Base-by-base conservation (phyloP, 37 sponge, comb jelly and placozoan genomes). In the Geodia barretti region DNA sequence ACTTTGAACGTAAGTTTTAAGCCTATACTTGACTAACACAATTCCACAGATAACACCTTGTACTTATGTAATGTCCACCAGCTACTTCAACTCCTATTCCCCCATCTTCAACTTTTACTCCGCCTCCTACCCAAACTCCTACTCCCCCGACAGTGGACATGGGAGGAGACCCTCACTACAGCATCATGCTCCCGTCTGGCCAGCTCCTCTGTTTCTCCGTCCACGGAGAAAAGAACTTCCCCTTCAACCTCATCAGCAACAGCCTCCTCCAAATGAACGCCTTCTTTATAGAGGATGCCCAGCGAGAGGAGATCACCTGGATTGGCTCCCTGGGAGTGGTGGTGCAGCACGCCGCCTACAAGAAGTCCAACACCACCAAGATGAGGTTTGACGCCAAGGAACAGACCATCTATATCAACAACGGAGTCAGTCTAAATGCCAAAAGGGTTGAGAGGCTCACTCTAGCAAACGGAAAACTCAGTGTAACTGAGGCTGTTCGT, bases 211-310 rank as follows among this genome's bases (percentile, higher is more conserved):
- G 81, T 60, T 80, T 61, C 72, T 70, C 81, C 34, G 72, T 80
- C 3, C 81, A 80, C 3, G 81, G 81, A 60, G 72, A 80, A 37
- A 58, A 70, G n/a, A 62, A 59, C 4, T 80, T 80, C 39, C 1
- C 72, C 3, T 80, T 80, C 39, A 80, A 80, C 26, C 81, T 80
- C 60, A 80, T 80, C 81, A 80, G 72, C 61, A 80, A 71, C 39
- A 58, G 58, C 3, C 71, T 36, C 25, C 33, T 80, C n/a, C 81
- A 80, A 25, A 70, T 80, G 81, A 80, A 80, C 36, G 81, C 71
- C 32, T 32, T 69, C 23, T 80, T 80, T 33, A 59, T 80, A 30
- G 38, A 58, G 14, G 81, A 80, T 70, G 26, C 58, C 11, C 33
- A 37, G 25, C 68, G 81, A 21, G 60, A 70, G 38, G 81, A 80